Percentiles rank a stretch among this genome's conserved stretches.
phyloP scores from a whole-genome alignment of 1,140 invertebrate species.

The Megathymus violae region DNA sequence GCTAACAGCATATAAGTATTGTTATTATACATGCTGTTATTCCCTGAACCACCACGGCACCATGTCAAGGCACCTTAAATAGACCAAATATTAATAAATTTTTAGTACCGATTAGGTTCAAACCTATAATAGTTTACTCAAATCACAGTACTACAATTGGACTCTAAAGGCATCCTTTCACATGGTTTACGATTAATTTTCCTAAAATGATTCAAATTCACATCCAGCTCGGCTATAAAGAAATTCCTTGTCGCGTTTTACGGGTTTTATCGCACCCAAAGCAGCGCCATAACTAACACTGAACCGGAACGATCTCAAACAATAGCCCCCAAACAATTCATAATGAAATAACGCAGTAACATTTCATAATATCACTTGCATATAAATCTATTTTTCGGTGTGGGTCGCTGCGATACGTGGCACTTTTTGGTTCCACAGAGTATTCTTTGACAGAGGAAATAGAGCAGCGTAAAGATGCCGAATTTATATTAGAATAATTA shows the following conservation, averaged over 20 bases:
- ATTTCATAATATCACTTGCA: conserved; percentile 29
- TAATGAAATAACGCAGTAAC: conserved; percentile 26
- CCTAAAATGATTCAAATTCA: conserved; percentile 3
- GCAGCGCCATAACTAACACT: conserved; percentile 22
- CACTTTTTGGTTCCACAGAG: conserved; percentile 8
- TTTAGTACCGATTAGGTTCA: no score
- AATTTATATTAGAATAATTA: no score
- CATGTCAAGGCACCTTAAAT: no score
- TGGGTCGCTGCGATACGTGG: conserved; percentile 8
- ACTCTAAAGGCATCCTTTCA: no score
- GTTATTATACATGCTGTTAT: no score
- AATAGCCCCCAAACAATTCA: conserved; percentile 30
- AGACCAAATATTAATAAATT: no score
- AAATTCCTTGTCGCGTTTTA: conserved; percentile 4
- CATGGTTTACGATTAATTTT: no score
- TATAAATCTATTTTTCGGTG: conserved; percentile 25
- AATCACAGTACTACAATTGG: no score
- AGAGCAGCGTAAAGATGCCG: no score
- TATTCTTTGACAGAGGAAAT: conserved; percentile 1
- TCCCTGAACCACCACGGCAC: no score
- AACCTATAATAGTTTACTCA: no score
- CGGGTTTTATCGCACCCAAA: conserved; percentile 23
- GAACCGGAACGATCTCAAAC: conserved; percentile 29
- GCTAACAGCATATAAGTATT: no score
- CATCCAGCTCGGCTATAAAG: neutral